phyloP scores from a whole-genome alignment of 2,888 invertebrate species.

The Nemurella pictetii region DNA sequence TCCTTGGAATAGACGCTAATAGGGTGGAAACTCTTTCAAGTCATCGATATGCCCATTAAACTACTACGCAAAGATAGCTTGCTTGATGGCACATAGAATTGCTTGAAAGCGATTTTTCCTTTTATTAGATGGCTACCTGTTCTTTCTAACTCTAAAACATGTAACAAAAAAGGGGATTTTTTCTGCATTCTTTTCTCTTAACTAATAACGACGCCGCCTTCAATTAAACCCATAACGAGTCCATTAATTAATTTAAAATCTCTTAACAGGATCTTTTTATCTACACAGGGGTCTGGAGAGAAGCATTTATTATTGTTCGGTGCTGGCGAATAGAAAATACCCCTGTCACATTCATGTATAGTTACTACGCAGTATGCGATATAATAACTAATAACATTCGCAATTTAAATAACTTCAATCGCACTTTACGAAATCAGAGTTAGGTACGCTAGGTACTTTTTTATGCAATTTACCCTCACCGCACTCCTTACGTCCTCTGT shows the following conservation, averaged over 20 bases:
- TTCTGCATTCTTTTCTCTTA: background rate
- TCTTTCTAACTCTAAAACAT: background rate
- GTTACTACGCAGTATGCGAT: no score
- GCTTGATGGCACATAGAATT: slow-evolving; percentile 17
- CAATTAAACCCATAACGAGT: background rate
- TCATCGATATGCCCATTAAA: slow-evolving; percentile 23
- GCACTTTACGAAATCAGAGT: no score
- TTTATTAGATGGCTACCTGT: slow-evolving; percentile 28
- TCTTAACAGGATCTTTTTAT: no score
- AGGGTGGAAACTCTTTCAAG: slow-evolving; percentile 8
- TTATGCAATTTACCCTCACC: no score
- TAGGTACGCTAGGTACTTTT: no score
- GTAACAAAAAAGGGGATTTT: background rate
- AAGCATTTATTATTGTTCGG: no score
- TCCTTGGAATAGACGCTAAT: background rate
- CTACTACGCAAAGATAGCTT: slow-evolving; percentile 28
- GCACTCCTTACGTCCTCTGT: no score
- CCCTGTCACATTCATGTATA: no score
- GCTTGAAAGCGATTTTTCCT: slow-evolving; percentile 9
- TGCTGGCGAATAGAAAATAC: no score
- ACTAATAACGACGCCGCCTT: background rate
- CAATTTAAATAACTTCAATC: no score
- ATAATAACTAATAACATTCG: no score
- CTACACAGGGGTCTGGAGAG: no score
- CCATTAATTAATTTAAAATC: background rate